Evolutionary conservation across 2,888 invertebrate genomes (phyloP).

Genomic region (Callosobruchus maculatus): DNA sequence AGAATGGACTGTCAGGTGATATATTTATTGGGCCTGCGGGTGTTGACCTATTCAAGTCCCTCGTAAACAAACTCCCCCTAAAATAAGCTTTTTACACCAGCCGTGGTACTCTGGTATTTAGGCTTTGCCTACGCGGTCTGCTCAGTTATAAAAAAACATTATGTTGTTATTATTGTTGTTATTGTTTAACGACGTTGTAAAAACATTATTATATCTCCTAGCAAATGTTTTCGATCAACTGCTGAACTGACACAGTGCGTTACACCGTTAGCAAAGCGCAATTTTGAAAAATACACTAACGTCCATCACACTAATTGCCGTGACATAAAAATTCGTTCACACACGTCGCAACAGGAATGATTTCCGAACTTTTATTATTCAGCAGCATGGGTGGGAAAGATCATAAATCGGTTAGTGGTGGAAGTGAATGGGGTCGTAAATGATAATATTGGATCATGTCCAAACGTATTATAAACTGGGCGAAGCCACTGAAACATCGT

Average conservation of each 20-base stretch:
- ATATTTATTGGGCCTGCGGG: too few relatives aligned
- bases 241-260: neutral
- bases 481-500: conserved; percentile 14
- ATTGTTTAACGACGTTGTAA: too few relatives aligned
- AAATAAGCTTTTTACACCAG: too few relatives aligned
- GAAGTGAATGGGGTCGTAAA: conserved; percentile 28
- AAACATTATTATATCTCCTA: neutral
- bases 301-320: neutral
- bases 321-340: neutral
- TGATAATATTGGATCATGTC: conserved; percentile 29
- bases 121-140: too few relatives aligned
- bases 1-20: too few relatives aligned
- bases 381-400: conserved; percentile 1
- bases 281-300: neutral
- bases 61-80: too few relatives aligned
- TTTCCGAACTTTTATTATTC: neutral
- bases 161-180: too few relatives aligned
- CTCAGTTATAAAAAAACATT: too few relatives aligned
- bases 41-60: too few relatives aligned
- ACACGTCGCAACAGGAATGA: neutral
- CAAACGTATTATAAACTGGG: conserved; percentile 26
- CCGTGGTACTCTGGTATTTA: too few relatives aligned
- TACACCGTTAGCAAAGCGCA: neutral
- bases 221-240: neutral
- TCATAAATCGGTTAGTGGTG: conserved; percentile 26